phyloP scores from a whole-genome alignment of 2,888 invertebrate genomes.

The Caenorhabditis uteleia region DNA sequence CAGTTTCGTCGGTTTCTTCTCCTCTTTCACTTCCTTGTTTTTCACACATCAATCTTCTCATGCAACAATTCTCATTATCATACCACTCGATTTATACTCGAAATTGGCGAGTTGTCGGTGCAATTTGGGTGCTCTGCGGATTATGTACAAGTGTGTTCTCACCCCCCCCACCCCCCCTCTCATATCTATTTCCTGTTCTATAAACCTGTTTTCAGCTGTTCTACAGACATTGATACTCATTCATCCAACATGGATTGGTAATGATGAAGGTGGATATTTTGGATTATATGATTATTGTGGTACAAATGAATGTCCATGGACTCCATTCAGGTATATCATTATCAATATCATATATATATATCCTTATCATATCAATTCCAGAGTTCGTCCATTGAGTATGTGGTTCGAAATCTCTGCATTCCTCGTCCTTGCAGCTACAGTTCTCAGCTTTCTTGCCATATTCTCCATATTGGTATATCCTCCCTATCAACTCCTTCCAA shows the following conservation, averaged over 20 bases:
- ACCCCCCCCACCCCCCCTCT: no score
- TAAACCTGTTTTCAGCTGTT: slow-evolving; percentile 76
- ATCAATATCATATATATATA: no score
- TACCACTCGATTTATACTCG: slow-evolving; percentile 69
- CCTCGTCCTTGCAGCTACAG: slow-evolving; percentile 83
- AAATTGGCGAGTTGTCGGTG: slow-evolving; percentile 81
- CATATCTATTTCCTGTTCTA: no score
- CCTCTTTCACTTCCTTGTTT: neutral
- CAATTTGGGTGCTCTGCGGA: slow-evolving; percentile 95
- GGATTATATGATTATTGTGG: slow-evolving; percentile 87
- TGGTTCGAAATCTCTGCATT: slow-evolving; percentile 87
- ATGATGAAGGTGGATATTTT: slow-evolving; percentile 79
- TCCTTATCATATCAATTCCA: slow-evolving; percentile 10
- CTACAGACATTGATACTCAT: slow-evolving; percentile 92
- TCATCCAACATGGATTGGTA: slow-evolving; percentile 78
- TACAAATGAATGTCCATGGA: slow-evolving; percentile 44
- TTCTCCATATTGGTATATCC: slow-evolving; percentile 80
- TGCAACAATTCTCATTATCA: slow-evolving; percentile 51
- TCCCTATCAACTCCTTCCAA: neutral
- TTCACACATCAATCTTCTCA: slow-evolving; percentile 1
- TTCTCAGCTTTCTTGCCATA: slow-evolving; percentile 84
- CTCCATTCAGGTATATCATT: slow-evolving; percentile 41
- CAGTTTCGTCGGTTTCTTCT: neutral
- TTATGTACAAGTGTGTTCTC: slow-evolving; percentile 77
- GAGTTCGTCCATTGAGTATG: slow-evolving; percentile 79